phyloP scores from a whole-genome alignment of 2,888 invertebrate species.

The Ornithoptera priamus region DNA sequence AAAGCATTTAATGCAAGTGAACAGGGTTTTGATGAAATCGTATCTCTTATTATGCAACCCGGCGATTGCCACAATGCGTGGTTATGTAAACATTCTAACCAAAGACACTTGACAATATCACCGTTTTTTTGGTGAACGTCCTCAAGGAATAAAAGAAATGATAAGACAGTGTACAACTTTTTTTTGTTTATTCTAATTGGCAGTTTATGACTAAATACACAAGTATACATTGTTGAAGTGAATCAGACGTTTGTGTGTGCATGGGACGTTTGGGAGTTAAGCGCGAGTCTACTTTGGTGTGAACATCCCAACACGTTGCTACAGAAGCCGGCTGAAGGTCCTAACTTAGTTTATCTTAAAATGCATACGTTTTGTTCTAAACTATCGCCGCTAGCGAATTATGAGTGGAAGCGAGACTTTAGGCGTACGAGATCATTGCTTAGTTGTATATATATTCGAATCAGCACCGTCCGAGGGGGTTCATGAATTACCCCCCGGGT shows the following conservation, averaged over 20 bases:
- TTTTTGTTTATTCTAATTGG: constrained; percentile 59
- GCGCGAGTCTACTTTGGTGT: constrained; percentile 60
- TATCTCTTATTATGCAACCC: too few species aligned
- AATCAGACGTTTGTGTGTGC: background rate
- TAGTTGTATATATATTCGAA: too few species aligned
- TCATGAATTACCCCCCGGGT: too few species aligned
- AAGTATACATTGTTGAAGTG: constrained; percentile 38
- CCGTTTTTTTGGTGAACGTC: too few species aligned
- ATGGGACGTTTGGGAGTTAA: too few species aligned
- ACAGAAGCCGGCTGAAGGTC: constrained; percentile 43
- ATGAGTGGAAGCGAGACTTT: constrained; percentile 31
- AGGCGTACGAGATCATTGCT: constrained; percentile 44
- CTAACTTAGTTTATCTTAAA: constrained; percentile 17
- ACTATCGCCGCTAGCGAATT: constrained; percentile 27
- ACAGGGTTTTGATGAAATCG: too few species aligned
- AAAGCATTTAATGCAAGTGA: too few species aligned
- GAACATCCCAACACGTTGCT: constrained; percentile 48
- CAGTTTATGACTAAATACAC: constrained; percentile 66
- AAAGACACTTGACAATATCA: too few species aligned
- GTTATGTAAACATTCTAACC: too few species aligned
- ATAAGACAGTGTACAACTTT: constrained; percentile 27
- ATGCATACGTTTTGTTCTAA: constrained; percentile 26
- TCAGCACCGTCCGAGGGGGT: too few species aligned
- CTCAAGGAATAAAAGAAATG: too few species aligned
- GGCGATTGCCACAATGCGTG: too few species aligned